Conservation (phyloP, 23 tunicate species). For the Trididemnum miniatum region DNA sequence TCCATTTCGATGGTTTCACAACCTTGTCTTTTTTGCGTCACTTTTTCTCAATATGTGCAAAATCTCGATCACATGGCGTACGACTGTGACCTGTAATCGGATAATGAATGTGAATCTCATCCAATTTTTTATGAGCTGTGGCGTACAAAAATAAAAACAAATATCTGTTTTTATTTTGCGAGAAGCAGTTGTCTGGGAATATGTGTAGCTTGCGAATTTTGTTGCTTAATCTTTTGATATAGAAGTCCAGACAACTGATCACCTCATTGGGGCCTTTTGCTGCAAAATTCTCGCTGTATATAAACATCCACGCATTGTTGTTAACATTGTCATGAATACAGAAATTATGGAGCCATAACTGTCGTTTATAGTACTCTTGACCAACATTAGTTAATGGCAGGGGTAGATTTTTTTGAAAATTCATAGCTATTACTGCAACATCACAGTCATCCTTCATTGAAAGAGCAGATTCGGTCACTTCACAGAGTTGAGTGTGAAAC, state of each 20-base stretch:
- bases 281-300: constrained; percentile 10
- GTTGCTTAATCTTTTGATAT: neutral
- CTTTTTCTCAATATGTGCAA: constrained; percentile 8
- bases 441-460: neutral
- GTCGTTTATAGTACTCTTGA: neutral
- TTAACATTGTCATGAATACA: constrained; percentile 12
- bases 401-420: neutral
- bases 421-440: neutral
- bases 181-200: constrained; percentile 9
- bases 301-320: neutral
- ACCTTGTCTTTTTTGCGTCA: constrained; percentile 4
- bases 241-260: neutral
- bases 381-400: neutral
- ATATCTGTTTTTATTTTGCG: neutral
- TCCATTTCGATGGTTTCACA: constrained; percentile 15
- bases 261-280: constrained; percentile 11
- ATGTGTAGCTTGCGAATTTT: neutral
- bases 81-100: constrained; percentile 1
- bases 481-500: neutral
- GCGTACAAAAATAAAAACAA: neutral
- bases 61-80: constrained; percentile 6
- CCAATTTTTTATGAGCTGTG: neutral
- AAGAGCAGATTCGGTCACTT: neutral
- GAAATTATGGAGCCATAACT: neutral
- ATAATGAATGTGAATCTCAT: constrained; percentile 11